A percentile compares a stretch with the other conserved stretches of the same genome.
Conservation (phyloP, 2,797 vertebrate genomes). For the Spinibarbus caldwelli region DNA sequence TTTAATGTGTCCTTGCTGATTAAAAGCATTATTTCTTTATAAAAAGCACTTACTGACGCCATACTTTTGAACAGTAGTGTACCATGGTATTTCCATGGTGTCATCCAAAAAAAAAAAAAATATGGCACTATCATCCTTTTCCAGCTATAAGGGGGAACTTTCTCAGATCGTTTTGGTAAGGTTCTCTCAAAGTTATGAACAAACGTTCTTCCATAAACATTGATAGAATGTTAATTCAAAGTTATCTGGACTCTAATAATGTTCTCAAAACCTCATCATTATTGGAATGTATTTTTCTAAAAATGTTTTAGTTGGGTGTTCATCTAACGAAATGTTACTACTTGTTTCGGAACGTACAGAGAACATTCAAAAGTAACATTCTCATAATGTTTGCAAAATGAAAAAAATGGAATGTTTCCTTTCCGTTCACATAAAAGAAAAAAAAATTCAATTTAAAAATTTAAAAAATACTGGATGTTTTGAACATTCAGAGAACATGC, state of each 20-base stretch:
- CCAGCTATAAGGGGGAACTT: neutral
- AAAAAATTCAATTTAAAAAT: no score
- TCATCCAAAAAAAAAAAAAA: no score
- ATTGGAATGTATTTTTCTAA: neutral
- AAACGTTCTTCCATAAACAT: neutral
- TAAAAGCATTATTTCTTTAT: neutral
- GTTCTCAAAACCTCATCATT: neutral
- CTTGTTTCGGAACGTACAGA: neutral
- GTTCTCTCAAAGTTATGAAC: neutral
- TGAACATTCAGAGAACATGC: neutral
- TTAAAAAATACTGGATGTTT: neutral
- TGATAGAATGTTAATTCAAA: neutral
- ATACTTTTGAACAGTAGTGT: neutral
- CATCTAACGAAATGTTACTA: neutral
- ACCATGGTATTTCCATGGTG: neutral
- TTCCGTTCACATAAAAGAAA: neutral
- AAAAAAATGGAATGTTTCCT: neutral
- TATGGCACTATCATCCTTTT: neutral
- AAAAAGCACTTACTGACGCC: neutral
- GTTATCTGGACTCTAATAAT: no score
- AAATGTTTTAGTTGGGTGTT: neutral
- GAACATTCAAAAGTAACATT: neutral
- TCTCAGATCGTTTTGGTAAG: neutral
- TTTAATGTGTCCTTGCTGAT: neutral
- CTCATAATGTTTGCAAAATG: neutral